phyloP scores from a whole-genome alignment of 2,113 vertebrate genomes.

The Charadrius vociferus region DNA sequence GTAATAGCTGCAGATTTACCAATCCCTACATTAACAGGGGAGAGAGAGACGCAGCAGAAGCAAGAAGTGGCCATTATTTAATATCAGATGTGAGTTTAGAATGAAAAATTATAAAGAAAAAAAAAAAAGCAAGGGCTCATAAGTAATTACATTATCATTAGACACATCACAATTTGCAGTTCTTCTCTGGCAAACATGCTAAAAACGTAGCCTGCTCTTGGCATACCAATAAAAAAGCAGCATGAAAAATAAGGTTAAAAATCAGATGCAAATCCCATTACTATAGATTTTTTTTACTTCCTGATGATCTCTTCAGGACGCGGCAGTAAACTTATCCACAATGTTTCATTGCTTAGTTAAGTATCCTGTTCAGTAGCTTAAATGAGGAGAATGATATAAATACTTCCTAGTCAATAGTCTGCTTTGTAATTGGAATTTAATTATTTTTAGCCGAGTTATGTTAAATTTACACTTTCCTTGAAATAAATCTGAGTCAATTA shows the following conservation, averaged over 20 bases:
- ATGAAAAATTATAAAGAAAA: neutral
- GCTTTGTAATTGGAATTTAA: constrained; percentile 37
- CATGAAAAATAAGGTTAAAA: constrained; percentile 10
- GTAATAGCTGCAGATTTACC: neutral
- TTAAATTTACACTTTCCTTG: neutral
- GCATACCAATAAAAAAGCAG: neutral
- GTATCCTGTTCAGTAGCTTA: constrained; percentile 19
- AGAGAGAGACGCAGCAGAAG: neutral
- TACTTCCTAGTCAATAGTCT: constrained; percentile 8
- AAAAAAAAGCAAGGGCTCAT: neutral
- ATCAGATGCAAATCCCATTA: constrained; percentile 18
- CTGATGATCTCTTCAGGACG: neutral
- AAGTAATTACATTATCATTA: neutral
- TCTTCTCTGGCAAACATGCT: neutral
- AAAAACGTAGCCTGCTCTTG: neutral
- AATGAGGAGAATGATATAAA: constrained; percentile 27
- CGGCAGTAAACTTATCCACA: neutral
- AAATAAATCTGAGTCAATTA: constrained; percentile 34
- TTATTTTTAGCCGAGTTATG: neutral
- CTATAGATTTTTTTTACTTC: constrained; percentile 3
- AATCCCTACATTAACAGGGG: neutral
- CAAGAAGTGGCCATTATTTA: neutral
- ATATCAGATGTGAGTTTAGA: neutral
- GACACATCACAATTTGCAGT: constrained; percentile 2
- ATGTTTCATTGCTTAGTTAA: constrained; percentile 6